Evolutionary conservation across 1,140 invertebrate genomes (phyloP).

Genomic region (Drosophila serrata): DNA sequence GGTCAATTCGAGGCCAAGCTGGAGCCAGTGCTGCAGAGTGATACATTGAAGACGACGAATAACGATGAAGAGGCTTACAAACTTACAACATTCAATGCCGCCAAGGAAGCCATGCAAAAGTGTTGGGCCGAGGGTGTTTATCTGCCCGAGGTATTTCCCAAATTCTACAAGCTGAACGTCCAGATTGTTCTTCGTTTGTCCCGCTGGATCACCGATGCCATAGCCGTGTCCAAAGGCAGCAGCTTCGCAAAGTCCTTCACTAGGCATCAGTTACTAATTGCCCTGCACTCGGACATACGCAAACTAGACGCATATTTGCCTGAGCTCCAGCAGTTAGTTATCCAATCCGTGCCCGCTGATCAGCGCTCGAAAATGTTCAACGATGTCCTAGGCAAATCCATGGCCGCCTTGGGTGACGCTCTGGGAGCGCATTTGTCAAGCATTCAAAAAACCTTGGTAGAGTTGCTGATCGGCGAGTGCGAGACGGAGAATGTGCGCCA

Average conservation of each 20-base stretch:
- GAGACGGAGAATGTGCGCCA: conserved; percentile 75
- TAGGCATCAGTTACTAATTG: conserved; percentile 59
- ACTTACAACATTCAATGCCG: conserved; percentile 70
- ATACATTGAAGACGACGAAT: conserved; percentile 18
- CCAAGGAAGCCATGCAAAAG: conserved; percentile 85
- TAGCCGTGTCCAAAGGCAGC: conserved; percentile 38
- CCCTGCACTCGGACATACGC: conserved; percentile 67
- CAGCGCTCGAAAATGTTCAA: conserved; percentile 46
- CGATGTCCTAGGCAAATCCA: conserved; percentile 64
- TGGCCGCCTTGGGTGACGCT: conserved; percentile 49
- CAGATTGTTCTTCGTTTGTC: conserved; percentile 92
- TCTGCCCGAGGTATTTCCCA: conserved; percentile 90
- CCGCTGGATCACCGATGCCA: conserved; percentile 88
- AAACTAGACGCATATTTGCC: conserved; percentile 63
- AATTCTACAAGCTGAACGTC: conserved; percentile 95
- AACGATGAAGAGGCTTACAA: conserved; percentile 31
- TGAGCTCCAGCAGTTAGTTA: conserved; percentile 49
- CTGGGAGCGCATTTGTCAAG: conserved; percentile 42
- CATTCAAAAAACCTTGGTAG: conserved; percentile 63
- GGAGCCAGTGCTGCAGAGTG: conserved; percentile 65
- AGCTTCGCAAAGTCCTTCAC: conserved; percentile 43
- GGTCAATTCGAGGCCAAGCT: conserved; percentile 86
- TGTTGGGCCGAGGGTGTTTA: conserved; percentile 92
- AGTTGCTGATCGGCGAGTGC: conserved; percentile 72
- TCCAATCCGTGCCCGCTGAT: conserved; percentile 41